Base-by-base conservation (phyloP, 1,140 invertebrate species). In the Plectrocnemia conspersa region DNA sequence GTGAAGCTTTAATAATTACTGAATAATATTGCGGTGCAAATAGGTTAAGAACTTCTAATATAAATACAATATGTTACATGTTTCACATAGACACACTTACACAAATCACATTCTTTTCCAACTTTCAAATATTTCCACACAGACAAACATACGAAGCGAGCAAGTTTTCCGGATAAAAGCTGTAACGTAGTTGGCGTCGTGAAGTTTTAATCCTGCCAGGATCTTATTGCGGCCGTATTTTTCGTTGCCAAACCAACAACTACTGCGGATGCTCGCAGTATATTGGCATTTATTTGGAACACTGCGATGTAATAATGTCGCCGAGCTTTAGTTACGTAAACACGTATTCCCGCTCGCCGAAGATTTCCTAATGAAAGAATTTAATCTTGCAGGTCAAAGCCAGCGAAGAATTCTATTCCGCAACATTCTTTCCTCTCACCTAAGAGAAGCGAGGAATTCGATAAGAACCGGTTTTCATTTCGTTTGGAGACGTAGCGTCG, bases 301-400 rank as follows among this genome's bases (percentile, higher is more conserved):
- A 38, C 35, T 38, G 35, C 10, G 35, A n/a, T 16, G 18, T 16
- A 38, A 38, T 38, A 38, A 38, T 38, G 35, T 38, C 35, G 13
- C 6, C 27, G 10, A 13, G 35, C 35, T 13, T 38, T 38, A 6
- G 18, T 4, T 38, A 38, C 35, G 18, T 38, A 38, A 38, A 38
- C 35, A 38, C 35, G 35, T 38, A 38, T 6, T n/a, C n/a, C 6
- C 27, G 27, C n/a, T 6, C n/a, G 6, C 27, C n/a, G 27, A 29
- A 29, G 35, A 38, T 38, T 38, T 38, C 15, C 35, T 38, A 38
- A 38, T 38, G 35, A 38, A 38, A 38, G 35, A 38, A 38, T 38
- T 38, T 38, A 38, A 38, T 38, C 35, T 38, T 38, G 10, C 18
- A 29, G 6, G 27, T 7, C 27, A 29, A 29, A 29, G 10, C 5